Evolutionary conservation across 1,140 invertebrate genomes (phyloP), one percentile per base, ranked within the genome.

Genomic region (Oryzaephilus surinamensis): DNA sequence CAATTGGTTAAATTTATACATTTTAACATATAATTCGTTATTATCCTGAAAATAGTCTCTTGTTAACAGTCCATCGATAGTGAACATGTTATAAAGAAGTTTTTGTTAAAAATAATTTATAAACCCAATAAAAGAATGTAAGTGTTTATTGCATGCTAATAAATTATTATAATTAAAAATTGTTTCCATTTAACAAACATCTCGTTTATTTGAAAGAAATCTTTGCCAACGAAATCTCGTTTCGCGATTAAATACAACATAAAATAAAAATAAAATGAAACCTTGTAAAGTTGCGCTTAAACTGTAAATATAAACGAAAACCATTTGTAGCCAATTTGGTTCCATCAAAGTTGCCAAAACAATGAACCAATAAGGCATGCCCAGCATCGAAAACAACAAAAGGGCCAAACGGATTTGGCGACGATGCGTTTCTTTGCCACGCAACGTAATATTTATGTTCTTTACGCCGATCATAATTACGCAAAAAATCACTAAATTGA

Each of bases 281-380:
- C 74, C 74, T 51, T 77, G 73, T 15, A 74, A 39, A 2, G 73
- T 73, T n/a, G 72, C 70, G 3, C 69, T 70, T 10, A 73, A 52
- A 54, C 73, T 74, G 51, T 77, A 77, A 4, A 76, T 49, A 49
- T 74, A 75, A 1, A 69, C 69, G 45, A 73, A 69, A 7, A 40
- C 21, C 5, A 18, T 30, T 38, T 45, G 33, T 10, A 55, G 32
- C 21, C 67, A 49, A 8, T 66, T 46, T 4, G 54, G 46, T 5
- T 60, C 60, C 13, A 63, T 57, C 11, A 70, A 60, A 46, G 69
- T 67, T 24, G 73, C 59, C n/a, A 78, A 47, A 4, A 73, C 74
- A 53, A 77, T 76, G 18, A 77, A 58, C 75, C 76, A 77, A n/a
- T n/a, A n/a, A 7, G 72, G 68, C 0, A 78, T 49, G 0, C 75